phyloP scores from a whole-genome alignment of 2,113 vertebrate genomes.

The Connochaetes taurinus region DNA sequence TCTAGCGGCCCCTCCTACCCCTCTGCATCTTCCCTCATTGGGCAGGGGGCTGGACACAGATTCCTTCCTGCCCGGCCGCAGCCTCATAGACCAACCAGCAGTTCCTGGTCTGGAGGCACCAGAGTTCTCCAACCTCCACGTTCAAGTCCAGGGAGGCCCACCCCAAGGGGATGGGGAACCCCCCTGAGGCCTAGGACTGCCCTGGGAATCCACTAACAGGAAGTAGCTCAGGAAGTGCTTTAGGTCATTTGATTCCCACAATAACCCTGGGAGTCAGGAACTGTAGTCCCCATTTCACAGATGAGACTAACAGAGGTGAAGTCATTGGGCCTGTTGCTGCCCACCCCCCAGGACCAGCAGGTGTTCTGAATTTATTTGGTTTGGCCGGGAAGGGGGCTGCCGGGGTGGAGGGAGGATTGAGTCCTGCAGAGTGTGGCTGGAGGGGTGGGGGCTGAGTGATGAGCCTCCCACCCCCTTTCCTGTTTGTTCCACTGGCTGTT shows the following conservation, averaged over 20 bases:
- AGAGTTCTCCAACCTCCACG: accelerated
- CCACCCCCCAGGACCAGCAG: too few relatives aligned
- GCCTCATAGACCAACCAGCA: background rate
- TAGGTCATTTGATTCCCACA: accelerated
- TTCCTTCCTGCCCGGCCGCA: background rate
- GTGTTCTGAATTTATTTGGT: background rate
- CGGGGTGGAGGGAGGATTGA: accelerated
- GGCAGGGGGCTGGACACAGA: background rate
- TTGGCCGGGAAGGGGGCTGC: background rate
- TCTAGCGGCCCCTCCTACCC: accelerated
- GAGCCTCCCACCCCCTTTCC: conserved; percentile 7
- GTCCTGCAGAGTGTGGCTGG: background rate
- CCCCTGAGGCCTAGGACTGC: accelerated
- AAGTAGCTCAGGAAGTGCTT: accelerated
- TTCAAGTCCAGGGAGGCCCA: background rate
- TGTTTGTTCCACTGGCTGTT: background rate
- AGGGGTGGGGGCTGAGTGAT: background rate
- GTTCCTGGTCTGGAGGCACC: background rate
- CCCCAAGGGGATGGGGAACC: background rate
- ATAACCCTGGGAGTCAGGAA: accelerated
- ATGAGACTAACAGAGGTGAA: background rate
- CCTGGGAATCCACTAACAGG: background rate
- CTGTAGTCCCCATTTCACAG: background rate
- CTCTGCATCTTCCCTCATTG: background rate
- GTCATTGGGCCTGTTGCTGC: accelerated